These are phyloP conservation scores for Idaea dimidiata DNA, from an alignment of 2,888 invertebrate genomes.

Conservation along the genomic window DNA sequence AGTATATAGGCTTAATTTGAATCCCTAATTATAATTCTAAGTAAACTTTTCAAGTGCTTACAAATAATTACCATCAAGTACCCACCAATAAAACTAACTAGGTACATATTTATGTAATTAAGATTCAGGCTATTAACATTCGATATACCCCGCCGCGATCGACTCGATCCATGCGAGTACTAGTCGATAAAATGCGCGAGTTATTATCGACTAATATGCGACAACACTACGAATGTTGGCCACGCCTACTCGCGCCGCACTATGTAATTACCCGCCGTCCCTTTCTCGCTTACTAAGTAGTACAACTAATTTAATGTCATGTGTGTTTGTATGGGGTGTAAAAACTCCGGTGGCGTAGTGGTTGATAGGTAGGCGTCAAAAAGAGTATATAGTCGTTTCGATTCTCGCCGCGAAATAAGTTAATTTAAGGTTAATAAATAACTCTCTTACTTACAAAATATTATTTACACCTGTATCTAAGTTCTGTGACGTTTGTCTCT, in stretches of 20 bases:
- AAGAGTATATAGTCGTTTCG: neutral
- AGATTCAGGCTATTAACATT: conserved; percentile 5
- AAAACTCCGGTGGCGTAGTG: neutral
- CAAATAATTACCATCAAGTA: no score
- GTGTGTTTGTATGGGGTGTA: neutral
- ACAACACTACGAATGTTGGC: conserved; percentile 58
- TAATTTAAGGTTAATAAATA: neutral
- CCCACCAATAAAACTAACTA: neutral
- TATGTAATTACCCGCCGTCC: conserved; percentile 52
- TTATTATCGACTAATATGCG: conserved; percentile 62
- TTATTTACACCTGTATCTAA: no score
- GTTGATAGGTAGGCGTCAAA: neutral
- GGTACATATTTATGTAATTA: neutral
- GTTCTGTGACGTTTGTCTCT: no score
- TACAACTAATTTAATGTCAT: neutral
- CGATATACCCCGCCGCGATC: conserved; percentile 36
- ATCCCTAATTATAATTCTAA: no score
- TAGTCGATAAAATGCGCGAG: conserved; percentile 55
- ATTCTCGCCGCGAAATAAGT: neutral
- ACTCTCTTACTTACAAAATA: no score
- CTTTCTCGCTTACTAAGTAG: conserved; percentile 40
- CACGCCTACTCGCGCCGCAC: conserved; percentile 53
- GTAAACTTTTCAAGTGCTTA: no score
- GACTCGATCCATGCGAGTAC: conserved; percentile 25
- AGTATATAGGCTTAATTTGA: no score